Evolutionary conservation across 1,140 invertebrate species (phyloP), one percentile per base, ranked within the genome.

Genomic region (Pectinophora gossypiella): DNA sequence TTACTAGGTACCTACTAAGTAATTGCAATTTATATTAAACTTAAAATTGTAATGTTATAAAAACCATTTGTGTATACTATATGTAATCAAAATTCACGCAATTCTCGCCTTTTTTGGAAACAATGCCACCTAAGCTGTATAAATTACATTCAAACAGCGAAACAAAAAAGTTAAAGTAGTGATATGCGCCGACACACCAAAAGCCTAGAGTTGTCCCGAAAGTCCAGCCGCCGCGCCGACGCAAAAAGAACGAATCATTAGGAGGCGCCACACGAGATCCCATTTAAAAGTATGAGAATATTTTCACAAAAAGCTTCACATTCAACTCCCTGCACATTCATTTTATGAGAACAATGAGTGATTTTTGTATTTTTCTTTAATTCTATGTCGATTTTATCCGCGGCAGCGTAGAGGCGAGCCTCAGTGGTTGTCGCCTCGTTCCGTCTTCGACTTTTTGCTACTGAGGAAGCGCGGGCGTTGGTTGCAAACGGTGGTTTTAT

Each of bases 231-330:
- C 19, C 69, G 67, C 70, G 72, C 66, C 78, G 72, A 56, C 65
- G 74, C 80, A 86, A 86, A 86, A 86, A 86, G 68, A 67, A 84
- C 62, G 57, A 81, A 72, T 78, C 83, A 84, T 86, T 86, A 84
- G 74, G 74, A 81, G 83, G 83, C 83, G 83, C 83, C 83, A 84
- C 83, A 84, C 79, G 80, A 83, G 78, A 75, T 58, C 76, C 80
- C 76, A 82, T 86, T 85, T 86, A 83, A 86, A 81, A 86, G 80
- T 86, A 86, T 81, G 83, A 81, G 79, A 86, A 86, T 86, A 86
- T 86, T 84, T 86, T 69, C 78, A 83, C 78, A 86, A 86, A 86
- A 84, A 86, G 76, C 78, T 70, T 72, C 79, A 84, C 83, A 83
- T 84, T 84, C 80, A 83, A 81, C 72, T 81, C 77, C 69, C 76